Percentiles rank a stretch among this genome's conserved stretches.
These are phyloP conservation scores for Epinotia nisella DNA, from an alignment of 2,888 invertebrate species.

Conservation along the genomic window DNA sequence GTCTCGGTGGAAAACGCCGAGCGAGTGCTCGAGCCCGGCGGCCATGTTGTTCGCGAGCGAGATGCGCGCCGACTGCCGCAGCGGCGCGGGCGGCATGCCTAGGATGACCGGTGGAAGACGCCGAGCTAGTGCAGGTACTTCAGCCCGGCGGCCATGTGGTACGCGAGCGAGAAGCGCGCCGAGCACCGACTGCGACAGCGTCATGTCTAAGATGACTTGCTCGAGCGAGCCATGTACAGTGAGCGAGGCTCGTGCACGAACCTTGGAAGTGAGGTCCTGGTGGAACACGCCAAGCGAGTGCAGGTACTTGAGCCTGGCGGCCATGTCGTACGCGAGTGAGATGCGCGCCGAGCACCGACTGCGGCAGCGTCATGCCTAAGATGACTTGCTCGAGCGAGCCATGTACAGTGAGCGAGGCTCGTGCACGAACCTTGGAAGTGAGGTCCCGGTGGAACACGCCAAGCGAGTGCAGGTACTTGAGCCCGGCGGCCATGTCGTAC, in stretches of 20 bases:
- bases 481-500: conserved; percentile 94
- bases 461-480: conserved; percentile 96
- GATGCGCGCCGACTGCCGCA: conserved; percentile 92
- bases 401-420: not conserved
- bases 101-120: conserved; percentile 90
- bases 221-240: too few relatives aligned
- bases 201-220: conserved; percentile 49
- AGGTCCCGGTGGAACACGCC: conserved; percentile 98
- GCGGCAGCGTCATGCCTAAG: conserved; percentile 86
- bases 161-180: conserved; percentile 91
- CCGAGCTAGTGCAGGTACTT: conserved; percentile 95
- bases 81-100: conserved; percentile 61
- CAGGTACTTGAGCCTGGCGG: conserved; percentile 96
- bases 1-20: conserved; percentile 97
- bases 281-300: conserved; percentile 97
- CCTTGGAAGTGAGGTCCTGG: conserved; percentile 97
- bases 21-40: conserved; percentile 95
- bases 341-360: conserved; percentile 90
- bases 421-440: conserved; percentile 92
- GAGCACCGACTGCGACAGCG: conserved; percentile 84
- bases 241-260: conserved; percentile 63
- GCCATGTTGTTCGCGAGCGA: conserved; percentile 95
- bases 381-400: too few relatives aligned
- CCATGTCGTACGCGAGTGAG: conserved; percentile 93
- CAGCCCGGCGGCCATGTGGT: conserved; percentile 96